Evolutionary conservation across 1,140 invertebrate genomes (phyloP).

Genomic region (Drosophila orena): DNA sequence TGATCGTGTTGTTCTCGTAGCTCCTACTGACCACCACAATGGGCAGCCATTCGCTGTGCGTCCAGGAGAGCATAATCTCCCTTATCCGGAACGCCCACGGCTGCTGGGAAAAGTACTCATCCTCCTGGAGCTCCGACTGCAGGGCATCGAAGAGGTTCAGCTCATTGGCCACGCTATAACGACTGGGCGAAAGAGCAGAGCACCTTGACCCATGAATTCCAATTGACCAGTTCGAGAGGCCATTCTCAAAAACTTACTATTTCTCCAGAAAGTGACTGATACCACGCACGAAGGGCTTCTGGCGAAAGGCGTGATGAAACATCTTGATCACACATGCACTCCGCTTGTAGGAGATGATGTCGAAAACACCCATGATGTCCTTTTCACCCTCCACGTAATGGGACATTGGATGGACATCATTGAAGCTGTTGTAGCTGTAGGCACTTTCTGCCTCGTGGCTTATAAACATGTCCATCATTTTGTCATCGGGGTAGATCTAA

Average conservation of each 20-base stretch:
- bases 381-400: conserved; percentile 88
- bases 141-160: conserved; percentile 84
- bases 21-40: conserved; percentile 85
- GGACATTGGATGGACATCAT: conserved; percentile 90
- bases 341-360: conserved; percentile 91
- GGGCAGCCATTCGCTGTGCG: conserved; percentile 86
- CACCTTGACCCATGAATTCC: conserved; percentile 77
- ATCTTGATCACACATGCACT: conserved; percentile 85
- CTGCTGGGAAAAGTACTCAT: conserved; percentile 60
- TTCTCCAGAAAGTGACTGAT: conserved; percentile 76
- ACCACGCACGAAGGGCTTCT: conserved; percentile 77
- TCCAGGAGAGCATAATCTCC: conserved; percentile 86
- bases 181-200: conserved; percentile 51
- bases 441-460: conserved; percentile 85
- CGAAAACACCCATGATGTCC: conserved; percentile 91
- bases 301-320: conserved; percentile 85
- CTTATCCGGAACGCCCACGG: conserved; percentile 49
- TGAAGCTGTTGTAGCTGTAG: conserved; percentile 82
- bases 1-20: conserved; percentile 81
- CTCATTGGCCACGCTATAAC: conserved; percentile 76
- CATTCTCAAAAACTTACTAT: conserved; percentile 74
- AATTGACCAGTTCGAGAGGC: conserved; percentile 61
- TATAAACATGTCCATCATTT: conserved; percentile 92
- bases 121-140: conserved; percentile 81
- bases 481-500: conserved; percentile 88